These are phyloP conservation scores for Acanthochromis polyacanthus DNA, from an alignment of 2,113 vertebrate genomes.

Conservation along the genomic window DNA sequence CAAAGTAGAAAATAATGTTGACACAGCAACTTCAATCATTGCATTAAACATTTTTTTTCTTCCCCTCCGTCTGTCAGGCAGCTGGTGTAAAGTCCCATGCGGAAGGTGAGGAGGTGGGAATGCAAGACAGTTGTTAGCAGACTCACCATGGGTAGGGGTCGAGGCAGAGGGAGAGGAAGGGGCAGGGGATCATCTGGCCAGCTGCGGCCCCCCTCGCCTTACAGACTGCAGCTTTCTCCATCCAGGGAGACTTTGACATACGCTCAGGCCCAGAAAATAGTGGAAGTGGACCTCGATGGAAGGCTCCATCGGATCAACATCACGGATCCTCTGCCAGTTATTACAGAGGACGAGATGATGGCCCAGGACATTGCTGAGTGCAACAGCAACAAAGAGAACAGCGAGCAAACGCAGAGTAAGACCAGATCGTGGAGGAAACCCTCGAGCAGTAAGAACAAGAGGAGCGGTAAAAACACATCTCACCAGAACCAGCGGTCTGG, in stretches of 20 bases:
- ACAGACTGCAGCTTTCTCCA: constrained; percentile 92
- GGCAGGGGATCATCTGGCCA: constrained; percentile 80
- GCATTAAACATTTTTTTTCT: background rate
- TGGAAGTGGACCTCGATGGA: constrained; percentile 97
- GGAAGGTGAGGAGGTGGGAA: constrained; percentile 88
- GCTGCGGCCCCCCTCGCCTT: constrained; percentile 90
- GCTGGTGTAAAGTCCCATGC: constrained; percentile 84
- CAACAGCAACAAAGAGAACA: constrained; percentile 99
- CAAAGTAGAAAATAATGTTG: constrained; percentile 4
- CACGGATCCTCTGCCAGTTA: constrained; percentile 92
- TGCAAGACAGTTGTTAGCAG: constrained; percentile 78
- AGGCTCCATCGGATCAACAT: constrained; percentile 97
- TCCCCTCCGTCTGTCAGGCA: constrained; percentile 43
- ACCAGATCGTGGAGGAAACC: constrained; percentile 88
- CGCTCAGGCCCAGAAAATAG: constrained; percentile 95
- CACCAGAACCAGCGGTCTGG: constrained; percentile 71
- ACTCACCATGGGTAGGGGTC: constrained; percentile 77
- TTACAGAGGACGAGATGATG: constrained; percentile 96
- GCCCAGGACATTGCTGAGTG: constrained; percentile 97
- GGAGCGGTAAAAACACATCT: constrained; percentile 81
- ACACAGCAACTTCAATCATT: background rate
- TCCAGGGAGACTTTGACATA: constrained; percentile 94
- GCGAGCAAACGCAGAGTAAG: constrained; percentile 90
- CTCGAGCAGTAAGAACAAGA: constrained; percentile 87
- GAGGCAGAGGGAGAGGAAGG: constrained; percentile 83